Conservation (phyloP, 2,797 vertebrate genomes). For the Acridotheres tristis region DNA sequence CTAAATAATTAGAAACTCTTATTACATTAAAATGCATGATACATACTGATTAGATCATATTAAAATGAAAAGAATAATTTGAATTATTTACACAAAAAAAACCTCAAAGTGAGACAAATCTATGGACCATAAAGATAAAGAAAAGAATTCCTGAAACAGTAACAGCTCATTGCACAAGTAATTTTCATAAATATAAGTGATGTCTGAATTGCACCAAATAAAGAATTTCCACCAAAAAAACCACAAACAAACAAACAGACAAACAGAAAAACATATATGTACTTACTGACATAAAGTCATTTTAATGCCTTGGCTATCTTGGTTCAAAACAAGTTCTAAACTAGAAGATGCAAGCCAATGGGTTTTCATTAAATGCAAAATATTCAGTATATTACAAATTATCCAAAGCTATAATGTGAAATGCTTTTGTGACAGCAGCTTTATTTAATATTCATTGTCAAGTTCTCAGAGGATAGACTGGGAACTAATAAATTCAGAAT, state of each 20-base stretch:
- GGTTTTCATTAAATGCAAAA: constrained; percentile 51
- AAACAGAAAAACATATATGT: neutral
- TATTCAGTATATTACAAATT: constrained; percentile 38
- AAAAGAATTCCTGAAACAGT: constrained; percentile 19
- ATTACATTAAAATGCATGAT: constrained; percentile 54
- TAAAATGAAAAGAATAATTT: constrained; percentile 54
- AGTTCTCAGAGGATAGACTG: constrained; percentile 29
- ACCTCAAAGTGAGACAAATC: neutral
- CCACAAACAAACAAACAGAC: too few species aligned
- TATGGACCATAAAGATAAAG: constrained; percentile 21
- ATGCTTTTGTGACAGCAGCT: constrained; percentile 3
- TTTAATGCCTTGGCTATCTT: constrained; percentile 11
- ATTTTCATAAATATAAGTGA: constrained; percentile 37
- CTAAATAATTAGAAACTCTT: constrained; percentile 59
- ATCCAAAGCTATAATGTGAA: constrained; percentile 44
- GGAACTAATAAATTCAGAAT: constrained; percentile 54
- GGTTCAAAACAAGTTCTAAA: constrained; percentile 25
- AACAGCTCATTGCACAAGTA: constrained; percentile 27
- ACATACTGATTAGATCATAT: constrained; percentile 56
- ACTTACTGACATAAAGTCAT: neutral
- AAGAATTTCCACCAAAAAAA: neutral
- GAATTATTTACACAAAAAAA: constrained; percentile 49
- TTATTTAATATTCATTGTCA: constrained; percentile 56
- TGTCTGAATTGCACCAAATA: constrained; percentile 29
- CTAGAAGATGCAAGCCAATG: constrained; percentile 1